A percentile compares a stretch with the other conserved stretches of the same genome.
Conservation (phyloP, 1,140 invertebrate genomes). For the Eupeodes corollae region DNA sequence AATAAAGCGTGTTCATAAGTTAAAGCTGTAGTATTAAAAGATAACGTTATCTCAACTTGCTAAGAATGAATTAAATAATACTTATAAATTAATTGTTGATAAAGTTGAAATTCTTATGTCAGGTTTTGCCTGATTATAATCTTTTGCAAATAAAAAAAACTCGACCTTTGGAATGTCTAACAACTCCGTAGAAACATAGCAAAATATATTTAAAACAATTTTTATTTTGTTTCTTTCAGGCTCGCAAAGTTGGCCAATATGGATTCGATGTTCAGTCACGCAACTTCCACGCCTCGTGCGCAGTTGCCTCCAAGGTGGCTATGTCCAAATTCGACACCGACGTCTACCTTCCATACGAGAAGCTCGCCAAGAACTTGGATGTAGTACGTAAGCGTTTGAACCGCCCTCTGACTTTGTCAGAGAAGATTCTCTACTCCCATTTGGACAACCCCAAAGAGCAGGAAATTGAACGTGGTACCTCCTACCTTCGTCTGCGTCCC, state of each 20-base stretch:
- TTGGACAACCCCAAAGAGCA: slow-evolving; percentile 78
- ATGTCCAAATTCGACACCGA: slow-evolving; percentile 90
- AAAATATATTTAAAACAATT: no score
- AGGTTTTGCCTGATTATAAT: not conserved
- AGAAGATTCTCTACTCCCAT: slow-evolving; percentile 97
- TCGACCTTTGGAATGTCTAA: no score
- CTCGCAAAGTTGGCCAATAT: slow-evolving; percentile 29
- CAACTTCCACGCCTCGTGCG: slow-evolving; percentile 32
- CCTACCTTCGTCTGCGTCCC: slow-evolving; percentile 86
- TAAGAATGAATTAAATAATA: no score
- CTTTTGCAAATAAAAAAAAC: not conserved
- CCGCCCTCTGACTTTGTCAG: slow-evolving; percentile 88
- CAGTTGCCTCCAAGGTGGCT: slow-evolving; percentile 51
- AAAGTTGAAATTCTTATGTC: not conserved
- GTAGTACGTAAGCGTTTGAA: slow-evolving; percentile 82
- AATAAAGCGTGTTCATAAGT: no score
- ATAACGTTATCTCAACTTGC: no score
- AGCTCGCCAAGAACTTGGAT: slow-evolving; percentile 70
- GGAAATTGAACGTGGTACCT: slow-evolving; percentile 79
- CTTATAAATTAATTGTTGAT: not conserved
- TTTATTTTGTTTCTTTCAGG: slow-evolving; percentile 12
- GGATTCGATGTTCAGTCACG: slow-evolving; percentile 18
- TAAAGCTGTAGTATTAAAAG: no score
- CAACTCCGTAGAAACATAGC: no score
- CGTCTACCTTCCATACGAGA: slow-evolving; percentile 78